These are phyloP conservation scores for Sciurus vulgaris DNA, from an alignment of 2,797 vertebrate species.

Conservation along the genomic window DNA sequence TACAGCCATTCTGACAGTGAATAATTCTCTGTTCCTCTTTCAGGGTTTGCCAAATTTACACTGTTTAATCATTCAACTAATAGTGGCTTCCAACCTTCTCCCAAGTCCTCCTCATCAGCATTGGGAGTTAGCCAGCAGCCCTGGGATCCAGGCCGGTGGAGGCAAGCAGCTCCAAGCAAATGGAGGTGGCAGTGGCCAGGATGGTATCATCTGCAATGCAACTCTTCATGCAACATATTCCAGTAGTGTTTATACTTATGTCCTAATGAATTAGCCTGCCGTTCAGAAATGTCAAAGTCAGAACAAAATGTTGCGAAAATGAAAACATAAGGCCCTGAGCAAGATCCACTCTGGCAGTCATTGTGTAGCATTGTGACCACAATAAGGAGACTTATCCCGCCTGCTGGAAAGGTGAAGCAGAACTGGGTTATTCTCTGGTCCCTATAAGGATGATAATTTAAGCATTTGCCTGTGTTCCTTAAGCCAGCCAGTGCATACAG, in stretches of 20 bases:
- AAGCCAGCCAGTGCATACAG: not conserved
- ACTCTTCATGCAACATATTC: not conserved
- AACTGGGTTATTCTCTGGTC: not conserved
- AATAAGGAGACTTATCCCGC: not conserved
- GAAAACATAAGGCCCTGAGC: not conserved
- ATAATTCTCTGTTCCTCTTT: conserved; percentile 2
- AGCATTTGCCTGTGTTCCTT: not conserved
- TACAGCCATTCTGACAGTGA: conserved; percentile 28
- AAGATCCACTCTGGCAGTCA: not conserved
- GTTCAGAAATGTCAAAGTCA: conserved; percentile 5
- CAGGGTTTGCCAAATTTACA: not conserved
- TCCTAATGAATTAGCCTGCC: not conserved
- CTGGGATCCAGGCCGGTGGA: not conserved
- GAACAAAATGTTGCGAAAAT: conserved; percentile 38
- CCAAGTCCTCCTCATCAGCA: not conserved
- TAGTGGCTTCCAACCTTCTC: not conserved
- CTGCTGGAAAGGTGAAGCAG: not conserved
- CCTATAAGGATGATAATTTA: not conserved
- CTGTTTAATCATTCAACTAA: not conserved
- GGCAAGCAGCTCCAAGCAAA: not conserved
- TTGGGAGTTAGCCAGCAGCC: not conserved
- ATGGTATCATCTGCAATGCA: not conserved
- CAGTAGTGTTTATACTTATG: not conserved
- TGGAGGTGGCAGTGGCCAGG: not conserved
- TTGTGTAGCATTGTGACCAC: not conserved